Evolutionary conservation across 2,888 invertebrate species (phyloP).

Genomic region (Mimumesa dahlbomi): DNA sequence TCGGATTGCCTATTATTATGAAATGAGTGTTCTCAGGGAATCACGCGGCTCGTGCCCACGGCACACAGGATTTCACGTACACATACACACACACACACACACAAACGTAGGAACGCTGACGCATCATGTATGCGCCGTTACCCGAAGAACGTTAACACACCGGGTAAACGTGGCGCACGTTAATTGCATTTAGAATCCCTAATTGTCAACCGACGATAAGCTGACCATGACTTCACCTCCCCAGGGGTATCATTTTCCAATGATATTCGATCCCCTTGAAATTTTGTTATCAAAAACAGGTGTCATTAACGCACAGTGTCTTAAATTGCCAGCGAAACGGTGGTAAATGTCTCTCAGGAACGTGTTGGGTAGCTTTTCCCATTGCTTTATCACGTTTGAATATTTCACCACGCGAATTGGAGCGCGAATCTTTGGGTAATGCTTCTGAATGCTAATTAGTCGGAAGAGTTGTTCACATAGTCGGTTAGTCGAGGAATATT

Average conservation of each 20-base stretch:
- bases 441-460: too few relatives aligned
- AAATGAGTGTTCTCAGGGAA: not conserved
- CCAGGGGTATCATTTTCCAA: conserved; percentile 6
- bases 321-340: not conserved
- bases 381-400: too few relatives aligned
- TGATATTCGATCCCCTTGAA: conserved; percentile 6
- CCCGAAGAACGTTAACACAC: conserved; percentile 14
- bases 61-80: not conserved
- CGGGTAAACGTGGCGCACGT: not conserved
- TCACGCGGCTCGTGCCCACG: not conserved
- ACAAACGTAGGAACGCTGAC: conserved; percentile 4
- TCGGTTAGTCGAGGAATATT: too few relatives aligned
- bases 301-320: not conserved
- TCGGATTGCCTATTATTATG: not conserved
- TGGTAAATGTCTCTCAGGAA: not conserved
- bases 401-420: too few relatives aligned
- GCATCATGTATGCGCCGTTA: not conserved
- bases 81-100: too few relatives aligned
- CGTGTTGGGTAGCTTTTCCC: not conserved
- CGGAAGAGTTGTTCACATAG: too few relatives aligned
- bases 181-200: conserved; percentile 20
- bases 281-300: conserved; percentile 2
- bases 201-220: conserved; percentile 19
- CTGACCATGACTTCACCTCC: not conserved
- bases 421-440: too few relatives aligned